These are phyloP conservation scores for Neomonachus schauinslandi DNA, from an alignment of 2,113 vertebrate genomes.

Conservation along the genomic window DNA sequence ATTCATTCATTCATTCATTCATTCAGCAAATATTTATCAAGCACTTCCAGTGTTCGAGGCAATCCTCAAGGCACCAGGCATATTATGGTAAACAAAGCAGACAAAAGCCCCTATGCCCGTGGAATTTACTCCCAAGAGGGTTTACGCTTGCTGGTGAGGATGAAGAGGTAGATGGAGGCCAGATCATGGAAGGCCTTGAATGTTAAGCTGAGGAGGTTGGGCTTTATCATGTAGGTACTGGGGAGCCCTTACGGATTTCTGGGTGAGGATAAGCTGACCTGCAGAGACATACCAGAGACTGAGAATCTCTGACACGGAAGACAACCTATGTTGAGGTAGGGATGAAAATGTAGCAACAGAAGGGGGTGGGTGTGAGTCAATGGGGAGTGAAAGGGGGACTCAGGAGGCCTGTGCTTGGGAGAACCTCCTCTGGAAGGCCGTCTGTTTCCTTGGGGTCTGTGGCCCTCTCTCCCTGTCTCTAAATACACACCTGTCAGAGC, in stretches of 20 bases:
- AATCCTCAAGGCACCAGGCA: background rate
- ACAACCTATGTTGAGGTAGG: background rate
- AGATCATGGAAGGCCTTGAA: background rate
- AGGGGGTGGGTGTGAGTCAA: fast-evolving
- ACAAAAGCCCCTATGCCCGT: background rate
- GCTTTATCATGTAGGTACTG: background rate
- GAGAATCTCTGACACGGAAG: background rate
- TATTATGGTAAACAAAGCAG: background rate
- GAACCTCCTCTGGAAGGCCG: background rate
- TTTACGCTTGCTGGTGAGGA: background rate
- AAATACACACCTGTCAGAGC: slow-evolving; percentile 65
- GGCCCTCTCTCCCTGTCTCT: slow-evolving; percentile 28
- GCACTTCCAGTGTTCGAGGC: background rate
- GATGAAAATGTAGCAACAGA: background rate
- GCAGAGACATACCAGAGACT: background rate
- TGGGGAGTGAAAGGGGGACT: too few species aligned
- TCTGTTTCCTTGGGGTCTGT: background rate
- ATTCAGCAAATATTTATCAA: background rate
- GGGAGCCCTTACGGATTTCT: background rate
- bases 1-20: background rate
- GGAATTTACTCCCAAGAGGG: background rate
- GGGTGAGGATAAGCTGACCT: background rate
- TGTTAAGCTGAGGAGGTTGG: background rate
- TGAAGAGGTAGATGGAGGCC: background rate
- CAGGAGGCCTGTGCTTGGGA: background rate